A percentile compares a stretch with the other conserved stretches of the same genome.
phyloP scores from a whole-genome alignment of 2,797 vertebrate genomes.

The Sebastiscus tertius region DNA sequence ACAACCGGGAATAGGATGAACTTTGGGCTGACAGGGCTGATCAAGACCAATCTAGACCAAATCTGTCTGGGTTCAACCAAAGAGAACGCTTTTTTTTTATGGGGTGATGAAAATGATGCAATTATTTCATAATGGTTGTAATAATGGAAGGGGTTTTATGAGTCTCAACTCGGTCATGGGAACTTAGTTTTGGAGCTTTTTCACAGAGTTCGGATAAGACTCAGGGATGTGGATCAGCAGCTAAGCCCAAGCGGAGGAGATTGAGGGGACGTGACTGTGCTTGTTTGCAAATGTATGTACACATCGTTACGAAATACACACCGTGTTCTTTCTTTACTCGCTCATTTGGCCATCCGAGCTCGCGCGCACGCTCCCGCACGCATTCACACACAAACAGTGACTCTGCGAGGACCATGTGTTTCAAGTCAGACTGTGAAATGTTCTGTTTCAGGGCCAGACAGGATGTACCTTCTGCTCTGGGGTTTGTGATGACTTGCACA shows the following conservation, averaged over 20 bases:
- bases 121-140: slow-evolving; percentile 54
- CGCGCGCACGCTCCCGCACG: neutral
- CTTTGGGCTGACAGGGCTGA: slow-evolving; percentile 30
- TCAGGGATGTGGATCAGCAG: neutral
- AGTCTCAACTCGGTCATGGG: slow-evolving; percentile 46
- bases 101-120: slow-evolving; percentile 56
- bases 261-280: neutral
- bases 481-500: slow-evolving; percentile 37
- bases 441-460: slow-evolving; percentile 2
- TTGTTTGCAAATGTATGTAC: neutral
- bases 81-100: slow-evolving; percentile 32
- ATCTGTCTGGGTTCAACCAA: slow-evolving; percentile 26
- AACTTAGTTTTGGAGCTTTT: slow-evolving; percentile 43
- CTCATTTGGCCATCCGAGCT: neutral
- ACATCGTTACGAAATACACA: neutral
- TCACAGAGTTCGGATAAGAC: slow-evolving; percentile 21
- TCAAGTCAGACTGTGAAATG: slow-evolving; percentile 29
- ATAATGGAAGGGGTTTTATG: slow-evolving; percentile 43
- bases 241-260: neutral
- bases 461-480: slow-evolving; percentile 13
- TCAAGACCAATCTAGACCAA: slow-evolving; percentile 22
- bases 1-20: slow-evolving; percentile 29
- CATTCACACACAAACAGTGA: neutral
- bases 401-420: slow-evolving; percentile 2
- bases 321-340: neutral